Evolutionary conservation across 2,888 invertebrate species (phyloP).

Genomic region (Desoria tigrina): DNA sequence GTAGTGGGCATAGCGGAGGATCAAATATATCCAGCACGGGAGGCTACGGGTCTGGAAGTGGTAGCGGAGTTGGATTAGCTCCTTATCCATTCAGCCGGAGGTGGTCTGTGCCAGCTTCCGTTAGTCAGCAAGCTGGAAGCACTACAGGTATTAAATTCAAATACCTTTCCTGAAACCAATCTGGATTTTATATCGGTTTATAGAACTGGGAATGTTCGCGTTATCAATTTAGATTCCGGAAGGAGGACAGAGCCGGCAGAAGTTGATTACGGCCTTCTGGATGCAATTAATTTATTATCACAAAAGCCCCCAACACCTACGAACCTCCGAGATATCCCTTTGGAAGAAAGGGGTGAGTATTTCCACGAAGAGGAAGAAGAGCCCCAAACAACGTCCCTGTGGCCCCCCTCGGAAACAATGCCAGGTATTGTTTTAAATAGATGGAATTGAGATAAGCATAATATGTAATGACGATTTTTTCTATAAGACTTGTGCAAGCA

Average conservation of each 20-base stretch:
- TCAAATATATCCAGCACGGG: conserved; percentile 25
- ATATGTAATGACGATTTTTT: background rate
- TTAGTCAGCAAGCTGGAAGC: conserved; percentile 41
- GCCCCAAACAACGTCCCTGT: conserved; percentile 46
- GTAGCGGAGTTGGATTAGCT: conserved; percentile 22
- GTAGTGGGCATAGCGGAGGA: conserved; percentile 27
- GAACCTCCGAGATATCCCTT: conserved; percentile 34
- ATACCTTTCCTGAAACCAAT: background rate
- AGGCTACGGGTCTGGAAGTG: conserved; percentile 37
- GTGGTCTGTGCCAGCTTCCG: conserved; percentile 52
- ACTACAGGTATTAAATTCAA: conserved; percentile 31
- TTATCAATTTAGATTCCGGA: conserved; percentile 29
- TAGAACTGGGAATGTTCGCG: background rate
- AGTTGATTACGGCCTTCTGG: conserved; percentile 50
- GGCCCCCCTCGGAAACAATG: conserved; percentile 53
- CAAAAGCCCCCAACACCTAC: conserved; percentile 48
- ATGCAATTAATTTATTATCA: conserved; percentile 53
- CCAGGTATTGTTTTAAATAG: conserved; percentile 37
- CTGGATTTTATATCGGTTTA: background rate
- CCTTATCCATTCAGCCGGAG: conserved; percentile 41
- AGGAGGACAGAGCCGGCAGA: conserved; percentile 42
- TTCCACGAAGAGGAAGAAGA: conserved; percentile 35
- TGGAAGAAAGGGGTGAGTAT: conserved; percentile 50
- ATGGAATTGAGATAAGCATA: too few species aligned
- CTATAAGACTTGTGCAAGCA: too few species aligned